Evolutionary conservation across 2,888 invertebrate species (phyloP).

Genomic region (Cenopis cana): DNA sequence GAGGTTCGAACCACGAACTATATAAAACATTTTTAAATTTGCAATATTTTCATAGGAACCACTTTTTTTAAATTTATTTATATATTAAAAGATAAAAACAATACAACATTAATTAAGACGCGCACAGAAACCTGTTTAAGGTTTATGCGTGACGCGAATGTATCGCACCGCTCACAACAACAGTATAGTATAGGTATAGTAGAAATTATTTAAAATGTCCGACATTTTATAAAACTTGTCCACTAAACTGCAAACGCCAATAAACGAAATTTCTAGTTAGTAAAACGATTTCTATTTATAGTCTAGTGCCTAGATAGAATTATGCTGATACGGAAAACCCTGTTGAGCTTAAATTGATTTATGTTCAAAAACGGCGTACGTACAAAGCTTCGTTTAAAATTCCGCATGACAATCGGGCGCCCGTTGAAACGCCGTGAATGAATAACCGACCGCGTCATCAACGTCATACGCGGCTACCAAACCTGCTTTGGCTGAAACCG

Average conservation of each 20-base stretch:
- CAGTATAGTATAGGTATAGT: too few relatives aligned
- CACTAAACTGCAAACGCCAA: not conserved
- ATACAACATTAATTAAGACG: too few relatives aligned
- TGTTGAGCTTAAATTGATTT: constrained; percentile 25
- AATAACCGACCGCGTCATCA: constrained; percentile 22
- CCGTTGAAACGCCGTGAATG: constrained; percentile 24
- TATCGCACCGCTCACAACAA: too few relatives aligned
- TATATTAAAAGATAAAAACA: too few relatives aligned
- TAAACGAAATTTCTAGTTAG: not conserved
- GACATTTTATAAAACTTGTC: too few relatives aligned
- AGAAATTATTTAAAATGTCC: too few relatives aligned
- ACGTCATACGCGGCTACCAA: not conserved
- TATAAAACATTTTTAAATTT: too few relatives aligned
- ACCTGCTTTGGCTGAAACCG: not conserved
- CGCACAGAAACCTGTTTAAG: too few relatives aligned
- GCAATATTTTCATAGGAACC: too few relatives aligned
- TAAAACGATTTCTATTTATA: not conserved
- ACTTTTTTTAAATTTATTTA: too few relatives aligned
- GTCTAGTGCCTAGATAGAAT: not conserved
- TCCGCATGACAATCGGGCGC: constrained; percentile 28
- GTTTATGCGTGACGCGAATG: too few relatives aligned
- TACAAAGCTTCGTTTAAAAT: constrained; percentile 37
- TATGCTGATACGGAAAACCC: constrained; percentile 18
- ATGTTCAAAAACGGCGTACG: constrained; percentile 24
- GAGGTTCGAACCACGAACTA: too few relatives aligned